These are phyloP conservation scores for Melospiza melodia DNA, from an alignment of 2,113 vertebrate genomes.

Conservation along the genomic window DNA sequence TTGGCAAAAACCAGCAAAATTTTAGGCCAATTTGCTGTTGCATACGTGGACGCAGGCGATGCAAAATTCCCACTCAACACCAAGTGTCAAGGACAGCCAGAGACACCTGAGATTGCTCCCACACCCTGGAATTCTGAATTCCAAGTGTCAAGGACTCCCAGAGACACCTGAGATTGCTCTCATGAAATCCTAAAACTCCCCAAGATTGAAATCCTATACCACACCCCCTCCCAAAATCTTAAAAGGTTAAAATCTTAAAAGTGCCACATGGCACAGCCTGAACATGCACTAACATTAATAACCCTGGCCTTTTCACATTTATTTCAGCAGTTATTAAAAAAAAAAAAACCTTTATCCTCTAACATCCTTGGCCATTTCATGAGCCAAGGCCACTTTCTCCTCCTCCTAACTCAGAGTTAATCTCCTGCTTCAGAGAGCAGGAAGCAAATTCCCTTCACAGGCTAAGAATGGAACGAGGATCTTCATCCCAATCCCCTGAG, in stretches of 20 bases:
- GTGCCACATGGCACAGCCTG: not conserved
- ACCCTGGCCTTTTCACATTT: not conserved
- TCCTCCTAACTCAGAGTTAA: not conserved
- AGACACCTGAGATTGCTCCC: not conserved
- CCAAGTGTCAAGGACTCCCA: rapidly evolving
- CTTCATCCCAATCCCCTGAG: not conserved
- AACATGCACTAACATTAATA: not conserved
- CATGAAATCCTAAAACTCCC: not conserved
- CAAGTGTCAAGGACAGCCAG: not conserved
- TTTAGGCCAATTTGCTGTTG: not conserved
- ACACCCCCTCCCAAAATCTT: not conserved
- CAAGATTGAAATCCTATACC: rapidly evolving
- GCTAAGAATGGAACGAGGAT: not conserved
- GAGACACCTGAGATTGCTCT: not conserved
- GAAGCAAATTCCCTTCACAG: not conserved
- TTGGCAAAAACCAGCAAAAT: not conserved
- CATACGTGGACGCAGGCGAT: rapidly evolving
- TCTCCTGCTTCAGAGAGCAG: not conserved
- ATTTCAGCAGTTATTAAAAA: too few relatives aligned
- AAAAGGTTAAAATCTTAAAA: not conserved
- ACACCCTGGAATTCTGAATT: not conserved
- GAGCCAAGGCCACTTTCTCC: not conserved
- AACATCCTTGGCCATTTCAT: not conserved
- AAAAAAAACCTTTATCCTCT: not conserved
- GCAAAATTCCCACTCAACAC: not conserved